phyloP scores from a whole-genome alignment of 2,113 vertebrate genomes.

The Pterocles gutturalis region DNA sequence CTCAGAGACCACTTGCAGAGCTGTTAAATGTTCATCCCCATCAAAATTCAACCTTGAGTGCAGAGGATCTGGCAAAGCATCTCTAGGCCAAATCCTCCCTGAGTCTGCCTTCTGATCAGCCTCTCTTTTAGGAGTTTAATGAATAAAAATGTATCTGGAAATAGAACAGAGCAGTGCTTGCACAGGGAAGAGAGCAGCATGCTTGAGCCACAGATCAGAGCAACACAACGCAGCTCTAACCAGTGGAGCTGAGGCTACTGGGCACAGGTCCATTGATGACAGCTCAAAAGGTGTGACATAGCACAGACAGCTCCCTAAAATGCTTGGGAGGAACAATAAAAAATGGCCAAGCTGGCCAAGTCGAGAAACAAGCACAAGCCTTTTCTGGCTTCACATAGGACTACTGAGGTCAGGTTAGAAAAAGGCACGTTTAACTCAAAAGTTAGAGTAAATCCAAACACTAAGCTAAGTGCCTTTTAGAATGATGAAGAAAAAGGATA shows the following conservation, averaged over 20 bases:
- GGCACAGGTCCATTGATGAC: background rate
- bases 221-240: background rate
- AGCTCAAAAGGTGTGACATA: background rate
- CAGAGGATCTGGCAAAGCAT: background rate
- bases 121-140: background rate
- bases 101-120: background rate
- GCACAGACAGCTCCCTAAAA: background rate
- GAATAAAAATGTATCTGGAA: background rate
- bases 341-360: background rate
- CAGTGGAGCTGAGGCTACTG: background rate
- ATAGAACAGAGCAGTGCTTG: background rate
- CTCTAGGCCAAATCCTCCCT: background rate
- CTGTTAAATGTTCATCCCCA: background rate
- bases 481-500: background rate
- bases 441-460: background rate
- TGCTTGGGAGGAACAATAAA: background rate
- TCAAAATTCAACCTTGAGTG: background rate
- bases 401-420: background rate
- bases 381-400: background rate
- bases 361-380: background rate
- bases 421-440: background rate
- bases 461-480: background rate
- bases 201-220: background rate
- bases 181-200: background rate
- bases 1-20: constrained; percentile 9